Evolutionary conservation across 2,113 vertebrate species (phyloP).

Genomic region (Varanus komodoensis): DNA sequence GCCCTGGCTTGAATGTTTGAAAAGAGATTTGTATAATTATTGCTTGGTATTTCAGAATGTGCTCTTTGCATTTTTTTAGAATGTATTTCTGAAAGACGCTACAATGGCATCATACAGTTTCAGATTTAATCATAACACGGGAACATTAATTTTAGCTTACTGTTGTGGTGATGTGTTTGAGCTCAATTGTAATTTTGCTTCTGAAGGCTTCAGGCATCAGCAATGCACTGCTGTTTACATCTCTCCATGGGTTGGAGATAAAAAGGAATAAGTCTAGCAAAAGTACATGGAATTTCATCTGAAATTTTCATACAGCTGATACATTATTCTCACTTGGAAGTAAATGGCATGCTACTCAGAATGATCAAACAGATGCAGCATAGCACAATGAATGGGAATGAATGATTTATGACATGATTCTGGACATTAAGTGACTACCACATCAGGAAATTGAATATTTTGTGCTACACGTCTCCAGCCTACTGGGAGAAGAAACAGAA

Average conservation of each 20-base stretch:
- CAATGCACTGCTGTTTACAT: constrained; percentile 31
- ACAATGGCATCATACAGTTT: accelerated
- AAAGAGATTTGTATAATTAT: not conserved
- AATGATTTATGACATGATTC: constrained; percentile 44
- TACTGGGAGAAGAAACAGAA: constrained; percentile 23
- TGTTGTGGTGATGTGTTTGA: constrained; percentile 13
- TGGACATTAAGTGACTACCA: constrained; percentile 4
- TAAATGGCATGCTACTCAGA: constrained; percentile 25
- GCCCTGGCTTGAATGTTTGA: not conserved
- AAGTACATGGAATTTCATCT: constrained; percentile 29
- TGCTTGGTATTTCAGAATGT: not conserved
- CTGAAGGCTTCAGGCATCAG: constrained; percentile 25
- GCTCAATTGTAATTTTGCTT: constrained; percentile 26
- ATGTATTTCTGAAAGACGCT: not conserved
- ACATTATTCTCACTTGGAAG: constrained; percentile 45
- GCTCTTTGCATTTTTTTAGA: not conserved
- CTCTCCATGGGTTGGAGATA: constrained; percentile 12
- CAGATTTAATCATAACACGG: not conserved
- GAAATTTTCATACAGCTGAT: constrained; percentile 9
- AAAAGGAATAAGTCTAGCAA: constrained; percentile 23
- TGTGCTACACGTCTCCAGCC: not conserved
- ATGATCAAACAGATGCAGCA: constrained; percentile 35
- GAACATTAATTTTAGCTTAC: constrained; percentile 14
- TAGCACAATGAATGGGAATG: constrained; percentile 10
- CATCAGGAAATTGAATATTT: constrained; percentile 8